Percentiles rank a stretch among this genome's conserved stretches.
Evolutionary conservation across 2,797 vertebrate species (phyloP).

Genomic region (Carduelis carduelis): DNA sequence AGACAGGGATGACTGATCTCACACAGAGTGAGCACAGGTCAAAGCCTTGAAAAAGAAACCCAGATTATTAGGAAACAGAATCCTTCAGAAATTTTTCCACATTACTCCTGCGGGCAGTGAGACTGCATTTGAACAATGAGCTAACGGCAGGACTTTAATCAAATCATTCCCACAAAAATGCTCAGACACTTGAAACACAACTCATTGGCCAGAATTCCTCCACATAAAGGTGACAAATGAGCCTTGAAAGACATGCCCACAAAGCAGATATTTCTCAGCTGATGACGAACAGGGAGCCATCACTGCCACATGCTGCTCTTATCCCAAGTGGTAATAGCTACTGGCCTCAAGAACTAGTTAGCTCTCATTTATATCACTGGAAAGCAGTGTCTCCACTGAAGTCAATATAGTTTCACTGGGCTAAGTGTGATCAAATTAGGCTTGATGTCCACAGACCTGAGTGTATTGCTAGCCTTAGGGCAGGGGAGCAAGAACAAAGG

Average conservation of each 20-base stretch:
- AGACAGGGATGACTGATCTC: neutral
- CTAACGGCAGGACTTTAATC: neutral
- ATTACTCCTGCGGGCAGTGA: neutral
- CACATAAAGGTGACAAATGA: neutral
- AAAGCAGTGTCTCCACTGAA: constrained; percentile 37
- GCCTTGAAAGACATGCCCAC: neutral
- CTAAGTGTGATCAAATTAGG: constrained; percentile 57
- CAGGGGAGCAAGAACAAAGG: constrained; percentile 42
- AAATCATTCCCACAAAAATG: neutral
- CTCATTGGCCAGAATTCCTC: constrained; percentile 21
- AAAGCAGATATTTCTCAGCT: neutral
- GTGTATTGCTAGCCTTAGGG: constrained; percentile 50
- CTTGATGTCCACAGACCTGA: constrained; percentile 43
- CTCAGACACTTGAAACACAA: neutral
- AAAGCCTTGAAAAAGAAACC: neutral
- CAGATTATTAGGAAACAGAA: neutral
- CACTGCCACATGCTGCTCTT: neutral
- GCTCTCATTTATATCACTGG: constrained; percentile 29
- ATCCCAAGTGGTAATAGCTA: neutral
- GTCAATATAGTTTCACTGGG: constrained; percentile 49
- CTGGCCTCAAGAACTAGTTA: constrained; percentile 41
- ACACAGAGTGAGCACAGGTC: neutral
- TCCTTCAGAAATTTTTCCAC: neutral
- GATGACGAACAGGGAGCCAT: neutral
- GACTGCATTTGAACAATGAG: neutral